Base-by-base conservation (phyloP, 64 coral and sea anemone genomes). In the Montipora foliosa region DNA sequence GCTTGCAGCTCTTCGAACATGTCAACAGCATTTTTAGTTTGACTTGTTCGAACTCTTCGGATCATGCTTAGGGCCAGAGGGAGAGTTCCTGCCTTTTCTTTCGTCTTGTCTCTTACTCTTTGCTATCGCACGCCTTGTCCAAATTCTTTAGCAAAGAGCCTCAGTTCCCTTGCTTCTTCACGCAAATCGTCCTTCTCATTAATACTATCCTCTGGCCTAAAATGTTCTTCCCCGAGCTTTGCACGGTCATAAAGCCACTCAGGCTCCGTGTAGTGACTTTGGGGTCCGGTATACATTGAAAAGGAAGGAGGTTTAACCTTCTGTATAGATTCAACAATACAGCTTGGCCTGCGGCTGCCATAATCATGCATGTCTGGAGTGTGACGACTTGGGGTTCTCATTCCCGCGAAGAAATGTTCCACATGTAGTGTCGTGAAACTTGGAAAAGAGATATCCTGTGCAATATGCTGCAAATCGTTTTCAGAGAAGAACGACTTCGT, bases 301-400 rank as follows among this genome's bases (percentile, higher is more conserved):
- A 87, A 93, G 19, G 72, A 86, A 47, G 81, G n/a, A n/a, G n/a
- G n/a, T n/a, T n/a, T n/a, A n/a, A n/a, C n/a, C 1, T 93, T 93
- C 45, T 93, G 52, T 14, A 87, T 8, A 44, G 82, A 93, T 29
- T 87, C 73, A 29, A 82, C 4, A 47, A 87, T 93, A 48, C 74
- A 93, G 44, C 60, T 44, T 83, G 79, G 90, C 5, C 80, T 73
- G 5, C 83, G 75, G 64, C 51, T 70, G 16, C 16, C 91, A 53
- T 93, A 93, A 79, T 93, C 49, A 55, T 14, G n/a, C 66, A 93
- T 88, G 60, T 93, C 83, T 87, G 91, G 83, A 5, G 83, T 93
- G 0, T 48, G 91, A 15, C 80, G 22, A 76, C 67, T 61, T 7
- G 69, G 80, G 13, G 71, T 92, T 77, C 69, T 83, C 80, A 92